Percentiles rank a stretch among this genome's conserved stretches.
Conservation (phyloP, 1,140 invertebrate genomes). For the Macrobrachium nipponense region DNA sequence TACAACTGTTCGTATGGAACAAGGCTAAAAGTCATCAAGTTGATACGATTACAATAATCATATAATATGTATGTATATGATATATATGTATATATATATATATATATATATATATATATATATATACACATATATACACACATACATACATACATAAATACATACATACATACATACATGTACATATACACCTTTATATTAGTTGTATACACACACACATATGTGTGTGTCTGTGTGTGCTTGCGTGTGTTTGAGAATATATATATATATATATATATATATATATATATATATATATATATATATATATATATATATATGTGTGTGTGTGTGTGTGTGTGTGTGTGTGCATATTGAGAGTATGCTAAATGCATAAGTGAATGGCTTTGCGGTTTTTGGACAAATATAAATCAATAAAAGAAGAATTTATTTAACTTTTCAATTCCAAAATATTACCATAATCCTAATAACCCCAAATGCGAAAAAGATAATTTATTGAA, state of each 20-base stretch:
- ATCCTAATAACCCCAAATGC: too few relatives aligned
- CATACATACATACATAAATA: constrained; percentile 1
- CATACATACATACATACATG: not conserved
- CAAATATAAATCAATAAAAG: too few relatives aligned
- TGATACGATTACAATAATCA: too few relatives aligned
- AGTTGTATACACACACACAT: too few relatives aligned
- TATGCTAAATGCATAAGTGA: too few relatives aligned
- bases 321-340: not conserved
- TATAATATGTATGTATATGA: constrained; percentile 8
- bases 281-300: constrained; percentile 21
- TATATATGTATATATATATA: constrained; percentile 19
- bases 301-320: constrained; percentile 1
- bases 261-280: constrained; percentile 16
- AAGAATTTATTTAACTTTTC: too few relatives aligned
- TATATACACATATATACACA: not conserved
- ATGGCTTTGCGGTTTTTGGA: too few relatives aligned
- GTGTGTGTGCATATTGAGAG: too few relatives aligned
- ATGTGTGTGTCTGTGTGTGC: not conserved
- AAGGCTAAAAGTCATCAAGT: too few relatives aligned
- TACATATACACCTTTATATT: not conserved
- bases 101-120: constrained; percentile 13
- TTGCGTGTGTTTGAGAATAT: not conserved
- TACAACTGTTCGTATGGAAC: too few relatives aligned
- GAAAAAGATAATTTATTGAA: too few relatives aligned
- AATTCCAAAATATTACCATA: too few relatives aligned